Conservation (phyloP, 1,140 invertebrate species). For the Marisa cornuarietis region DNA sequence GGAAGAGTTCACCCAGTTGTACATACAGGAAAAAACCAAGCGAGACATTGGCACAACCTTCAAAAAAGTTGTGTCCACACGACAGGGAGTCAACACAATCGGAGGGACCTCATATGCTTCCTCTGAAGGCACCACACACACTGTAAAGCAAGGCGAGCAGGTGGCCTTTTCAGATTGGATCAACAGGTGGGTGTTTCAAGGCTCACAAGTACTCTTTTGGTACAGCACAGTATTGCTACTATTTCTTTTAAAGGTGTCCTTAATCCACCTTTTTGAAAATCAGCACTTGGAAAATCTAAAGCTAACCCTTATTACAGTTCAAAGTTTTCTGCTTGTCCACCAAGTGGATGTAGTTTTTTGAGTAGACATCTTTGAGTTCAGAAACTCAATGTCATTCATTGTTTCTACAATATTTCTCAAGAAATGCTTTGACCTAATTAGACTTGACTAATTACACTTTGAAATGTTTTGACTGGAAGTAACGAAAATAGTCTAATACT, state of each 20-base stretch:
- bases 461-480: too few relatives aligned
- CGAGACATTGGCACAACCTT: conserved; percentile 89
- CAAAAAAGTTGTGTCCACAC: conserved; percentile 91
- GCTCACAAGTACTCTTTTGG: too few relatives aligned
- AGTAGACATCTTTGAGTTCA: too few relatives aligned
- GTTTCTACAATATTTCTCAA: too few relatives aligned
- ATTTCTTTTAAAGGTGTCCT: background rate
- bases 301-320: too few relatives aligned
- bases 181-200: conserved; percentile 75
- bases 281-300: too few relatives aligned
- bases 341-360: too few relatives aligned
- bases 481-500: too few relatives aligned
- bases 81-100: conserved; percentile 90
- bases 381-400: too few relatives aligned
- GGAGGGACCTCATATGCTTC: conserved; percentile 95
- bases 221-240: background rate
- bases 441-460: too few relatives aligned
- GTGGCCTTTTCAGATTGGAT: conserved; percentile 99
- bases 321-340: too few relatives aligned
- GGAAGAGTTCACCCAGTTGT: conserved; percentile 90
- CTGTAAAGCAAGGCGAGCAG: conserved; percentile 87
- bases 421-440: too few relatives aligned
- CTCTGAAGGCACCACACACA: conserved; percentile 84
- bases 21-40: conserved; percentile 84
- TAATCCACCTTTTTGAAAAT: background rate